Base-by-base conservation (phyloP, 2,113 vertebrate genomes). In the Diphyllodes magnificus region DNA sequence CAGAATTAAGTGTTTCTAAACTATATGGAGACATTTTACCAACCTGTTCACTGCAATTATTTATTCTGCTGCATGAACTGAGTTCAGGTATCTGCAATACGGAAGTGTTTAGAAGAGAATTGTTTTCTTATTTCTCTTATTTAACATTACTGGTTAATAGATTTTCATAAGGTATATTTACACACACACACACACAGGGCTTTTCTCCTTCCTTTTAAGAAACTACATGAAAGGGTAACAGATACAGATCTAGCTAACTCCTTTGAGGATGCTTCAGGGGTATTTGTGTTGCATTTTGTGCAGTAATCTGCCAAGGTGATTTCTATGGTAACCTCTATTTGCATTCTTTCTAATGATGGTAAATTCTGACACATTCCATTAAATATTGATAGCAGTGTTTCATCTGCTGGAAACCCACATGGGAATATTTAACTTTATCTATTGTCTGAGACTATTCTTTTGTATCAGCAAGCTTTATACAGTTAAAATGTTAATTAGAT, bases 401-500 rank as follows among this genome's bases (percentile, higher is more conserved):
- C 96, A 97, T 94, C 63, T 94, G 90, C 73, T 94, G 72, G 78
- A 97, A 97, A 68, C 15, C 44, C 96, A 83, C 91, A 75, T 85
- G 97, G 89, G 96, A 97, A 97, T 97, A 97, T 95, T 96, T 97
- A 96, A 96, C 97, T 97, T 98, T 97, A 97, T 97, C 96, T 98
- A 94, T 96, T 96, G 81, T 96, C 96, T 97, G 91, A 94, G 86
- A 90, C 71, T 91, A 94, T 96, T 95, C 96, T 97, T 96, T 94
- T 94, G 79, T 94, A 78, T 88, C 91, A 95, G 94, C 61, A 97
- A 96, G 95, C 87, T 95, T 97, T 97, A 97, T 94, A 95, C 84
- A 81, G 88, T 97, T 98, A 97, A 98, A 97, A 98, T 98, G 98
- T 97, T 98, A 98, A 98, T 98, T 98, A 96, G 96, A 88, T 93